A percentile compares a stretch with the other conserved stretches of the same genome.
Conservation (phyloP, 2,797 vertebrate genomes). For the Macropodus opercularis region DNA sequence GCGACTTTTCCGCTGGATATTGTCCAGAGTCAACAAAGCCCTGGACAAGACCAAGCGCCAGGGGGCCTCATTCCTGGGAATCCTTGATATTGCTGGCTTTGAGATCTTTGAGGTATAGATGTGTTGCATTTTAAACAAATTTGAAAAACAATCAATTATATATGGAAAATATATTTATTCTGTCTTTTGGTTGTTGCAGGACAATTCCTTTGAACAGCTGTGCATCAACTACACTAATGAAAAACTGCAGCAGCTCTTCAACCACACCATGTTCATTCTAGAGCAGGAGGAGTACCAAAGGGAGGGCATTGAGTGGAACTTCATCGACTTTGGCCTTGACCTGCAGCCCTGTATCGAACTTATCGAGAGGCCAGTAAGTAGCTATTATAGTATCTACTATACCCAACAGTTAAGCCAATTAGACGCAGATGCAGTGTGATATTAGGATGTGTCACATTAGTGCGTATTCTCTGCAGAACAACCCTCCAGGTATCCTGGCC, state of each 20-base stretch:
- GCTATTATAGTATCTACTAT: neutral
- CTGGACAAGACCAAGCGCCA: conserved; percentile 96
- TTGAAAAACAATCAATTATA: neutral
- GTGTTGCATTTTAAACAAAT: neutral
- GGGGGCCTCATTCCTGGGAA: conserved; percentile 95
- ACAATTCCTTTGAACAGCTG: conserved; percentile 94
- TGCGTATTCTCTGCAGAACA: conserved; percentile 84
- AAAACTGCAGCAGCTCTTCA: conserved; percentile 95
- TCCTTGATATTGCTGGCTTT: conserved; percentile 97
- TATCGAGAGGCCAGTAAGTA: conserved; percentile 86
- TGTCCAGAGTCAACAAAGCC: conserved; percentile 92
- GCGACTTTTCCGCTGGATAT: conserved; percentile 95
- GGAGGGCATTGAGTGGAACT: conserved; percentile 96
- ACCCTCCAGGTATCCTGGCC: conserved; percentile 94
- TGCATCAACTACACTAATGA: conserved; percentile 97
- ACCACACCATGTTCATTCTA: conserved; percentile 96
- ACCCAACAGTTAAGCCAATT: neutral
- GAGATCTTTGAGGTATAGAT: conserved; percentile 94
- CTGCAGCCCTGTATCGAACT: conserved; percentile 87
- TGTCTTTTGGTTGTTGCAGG: conserved; percentile 70
- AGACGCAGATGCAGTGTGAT: neutral
- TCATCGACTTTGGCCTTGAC: conserved; percentile 91
- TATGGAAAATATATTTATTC: neutral
- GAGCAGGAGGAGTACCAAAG: conserved; percentile 95
- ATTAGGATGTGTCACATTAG: neutral